Evolutionary conservation across 2,797 vertebrate species (phyloP).

Genomic region (Hydrolagus colliei): DNA sequence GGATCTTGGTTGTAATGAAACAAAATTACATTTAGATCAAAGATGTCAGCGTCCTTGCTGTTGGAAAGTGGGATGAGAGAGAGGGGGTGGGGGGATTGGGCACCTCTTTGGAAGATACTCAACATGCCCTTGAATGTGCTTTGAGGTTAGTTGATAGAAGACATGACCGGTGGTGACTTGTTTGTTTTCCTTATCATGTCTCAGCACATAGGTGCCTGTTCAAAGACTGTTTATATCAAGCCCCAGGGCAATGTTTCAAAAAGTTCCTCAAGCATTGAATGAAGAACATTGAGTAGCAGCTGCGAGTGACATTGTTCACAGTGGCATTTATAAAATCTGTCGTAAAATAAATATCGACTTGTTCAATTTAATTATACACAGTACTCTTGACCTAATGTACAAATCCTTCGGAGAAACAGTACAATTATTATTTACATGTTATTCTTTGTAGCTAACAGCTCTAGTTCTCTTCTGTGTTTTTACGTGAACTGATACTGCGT

Average conservation of each 20-base stretch:
- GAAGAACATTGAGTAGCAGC: not conserved
- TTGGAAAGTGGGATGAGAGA: no score
- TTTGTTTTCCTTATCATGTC: not conserved
- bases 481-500: not conserved
- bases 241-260: not conserved
- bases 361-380: not conserved
- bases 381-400: not conserved
- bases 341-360: not conserved
- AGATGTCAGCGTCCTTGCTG: no score
- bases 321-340: not conserved
- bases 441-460: not conserved
- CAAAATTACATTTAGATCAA: no score
- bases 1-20: no score
- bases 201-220: not conserved
- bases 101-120: no score
- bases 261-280: not conserved
- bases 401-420: not conserved
- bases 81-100: not conserved
- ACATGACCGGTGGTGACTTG: not conserved
- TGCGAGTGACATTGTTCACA: not conserved
- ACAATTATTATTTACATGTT: conserved; percentile 7
- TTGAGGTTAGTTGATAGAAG: no score
- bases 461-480: not conserved
- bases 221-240: no score
- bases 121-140: not conserved